Evolutionary conservation across 2,113 vertebrate species (phyloP), one percentile per base, ranked within the genome.

Genomic region (Pluvianellus socialis): DNA sequence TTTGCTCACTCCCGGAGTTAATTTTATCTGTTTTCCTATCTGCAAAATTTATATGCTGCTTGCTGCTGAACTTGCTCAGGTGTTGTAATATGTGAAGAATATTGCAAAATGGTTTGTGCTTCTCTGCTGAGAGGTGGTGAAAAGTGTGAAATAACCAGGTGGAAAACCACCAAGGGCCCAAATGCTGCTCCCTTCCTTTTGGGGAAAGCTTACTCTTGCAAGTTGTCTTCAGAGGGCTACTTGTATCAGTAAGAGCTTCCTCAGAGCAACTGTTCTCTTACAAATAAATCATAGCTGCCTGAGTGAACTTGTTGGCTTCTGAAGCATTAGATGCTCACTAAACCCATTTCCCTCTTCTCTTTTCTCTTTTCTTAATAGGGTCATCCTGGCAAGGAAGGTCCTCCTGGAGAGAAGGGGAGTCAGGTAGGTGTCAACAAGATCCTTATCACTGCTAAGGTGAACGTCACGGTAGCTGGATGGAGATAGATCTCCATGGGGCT

Each of bases 351-450:
- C 56, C 32, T 91, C 32, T 82, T 72, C 47, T 88, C 16, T 88
- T 86, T 55, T 88, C 30, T 70, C 50, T 96, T 96, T 92, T 88
- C 49, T 95, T 92, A 33, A 91, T 89, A 99, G 99, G 99, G 99
- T 93, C 99, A 99, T 94, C 99, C 99, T 55, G 99, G 99, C 96
- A 99, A 99, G 97, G 99, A 99, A 95, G 99, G 99, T 40, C 99
- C 99, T 62, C 55, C 97, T 12, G 99, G 99, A 94, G 99, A 99
- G 94, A 99, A 99, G 97, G 99, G 99, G 45, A 98, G 98, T 71
- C 89, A 99, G 99, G 99, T 99, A 45, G 16, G 97, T 95, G 38
- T 53, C 68, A 16, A 4, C 4, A 35, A 45, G 30, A 5, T 1
- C 44, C 14, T 79, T 7, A 2, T 71, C 30, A 4, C 24, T 22